Base-by-base conservation (phyloP, 2,113 vertebrate genomes). In the Aleadryas rufinucha region DNA sequence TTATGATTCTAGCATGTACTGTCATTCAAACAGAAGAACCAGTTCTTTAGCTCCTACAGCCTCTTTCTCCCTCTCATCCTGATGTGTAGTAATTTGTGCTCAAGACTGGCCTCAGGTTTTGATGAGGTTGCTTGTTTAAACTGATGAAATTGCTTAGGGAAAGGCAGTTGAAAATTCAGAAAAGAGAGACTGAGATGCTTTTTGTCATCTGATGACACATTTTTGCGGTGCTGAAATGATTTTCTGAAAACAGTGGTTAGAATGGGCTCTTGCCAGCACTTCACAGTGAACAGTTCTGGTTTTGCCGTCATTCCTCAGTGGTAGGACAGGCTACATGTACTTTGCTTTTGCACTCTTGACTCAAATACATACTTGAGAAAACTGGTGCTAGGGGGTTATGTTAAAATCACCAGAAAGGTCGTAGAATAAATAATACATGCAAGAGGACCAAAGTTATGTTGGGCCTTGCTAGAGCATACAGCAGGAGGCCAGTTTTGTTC, bases 1-100 rank as follows among this genome's bases (percentile, higher is more conserved):
- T 96, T 96, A 95, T 89, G 93, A 96, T 84, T 94, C 90, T 78
- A 84, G 64, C 80, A 35, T 90, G 91, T 96, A 60, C 76, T 90
- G 60, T 66, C 79, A 75, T 84, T 68, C 60, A 92, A 90, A 68
- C 47, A 80, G 86, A 84, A 84, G 83, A 90, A 84, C 31, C 57
- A n/a, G 64, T 87, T 90, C 83, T 92, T 93, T 28, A 86, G 59
- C 71, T 72, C 5, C 30, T 65, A 16, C 17, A 22, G 26, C 50
- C 53, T 81, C 47, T 89, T 86, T 77, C 52, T 83, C 42, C 50
- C 16, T 95, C 86, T 94, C 76, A 69, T 76, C 59, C 53, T 75
- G 37, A 52, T 60, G 33, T 77, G 15, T n/a, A 71, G 50, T 86
- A 64, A 92, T 96, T 90, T 92, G 47, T 84, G 23, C 88, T 86